Conservation (phyloP, 2,888 invertebrate genomes). For the Andricus quercusramuli region DNA sequence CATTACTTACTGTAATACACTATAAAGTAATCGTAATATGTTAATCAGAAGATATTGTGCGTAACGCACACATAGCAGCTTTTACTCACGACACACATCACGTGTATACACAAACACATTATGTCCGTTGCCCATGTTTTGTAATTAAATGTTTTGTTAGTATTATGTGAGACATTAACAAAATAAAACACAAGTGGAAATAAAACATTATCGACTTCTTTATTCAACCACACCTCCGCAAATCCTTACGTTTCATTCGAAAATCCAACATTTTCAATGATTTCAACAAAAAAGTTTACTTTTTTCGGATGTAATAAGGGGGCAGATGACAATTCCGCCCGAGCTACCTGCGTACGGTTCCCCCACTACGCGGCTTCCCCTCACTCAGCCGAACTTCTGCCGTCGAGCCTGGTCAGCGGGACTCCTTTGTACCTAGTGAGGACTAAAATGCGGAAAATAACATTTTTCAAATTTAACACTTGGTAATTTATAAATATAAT, state of each 20-base stretch:
- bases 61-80: constrained; percentile 72
- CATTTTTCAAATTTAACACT: too few species aligned
- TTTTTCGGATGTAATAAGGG: too few species aligned
- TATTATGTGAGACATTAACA: constrained; percentile 74
- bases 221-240: background rate
- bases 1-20: constrained; percentile 71
- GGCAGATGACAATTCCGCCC: too few species aligned
- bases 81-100: constrained; percentile 66
- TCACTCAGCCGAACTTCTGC: too few species aligned
- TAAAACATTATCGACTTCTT: background rate
- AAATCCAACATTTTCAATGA: too few species aligned
- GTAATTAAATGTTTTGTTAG: constrained; percentile 76
- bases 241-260: background rate
- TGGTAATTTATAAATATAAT: too few species aligned
- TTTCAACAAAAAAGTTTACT: too few species aligned
- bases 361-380: too few species aligned
- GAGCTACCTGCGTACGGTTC: too few species aligned
- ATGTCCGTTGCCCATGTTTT: constrained; percentile 70
- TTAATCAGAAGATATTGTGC: constrained; percentile 73
- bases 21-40: constrained; percentile 73
- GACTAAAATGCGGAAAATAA: too few species aligned
- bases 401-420: too few species aligned
- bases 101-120: constrained; percentile 51
- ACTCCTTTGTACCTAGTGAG: too few species aligned
- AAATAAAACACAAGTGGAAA: constrained; percentile 67